Conservation (phyloP, 2,888 invertebrate species). For the Deilephila elpenor region DNA sequence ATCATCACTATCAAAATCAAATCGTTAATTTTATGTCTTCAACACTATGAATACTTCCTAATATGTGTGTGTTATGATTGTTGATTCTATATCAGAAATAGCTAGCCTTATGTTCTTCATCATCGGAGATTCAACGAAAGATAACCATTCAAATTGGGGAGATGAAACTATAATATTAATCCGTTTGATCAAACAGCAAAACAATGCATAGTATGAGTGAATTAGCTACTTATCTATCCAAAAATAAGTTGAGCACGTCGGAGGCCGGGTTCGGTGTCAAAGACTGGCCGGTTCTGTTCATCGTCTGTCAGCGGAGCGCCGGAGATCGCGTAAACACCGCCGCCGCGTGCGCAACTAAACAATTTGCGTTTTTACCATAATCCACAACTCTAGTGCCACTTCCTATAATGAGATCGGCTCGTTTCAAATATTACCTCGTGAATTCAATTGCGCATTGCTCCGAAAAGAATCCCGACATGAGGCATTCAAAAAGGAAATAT, state of each 20-base stretch:
- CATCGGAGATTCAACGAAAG: background rate
- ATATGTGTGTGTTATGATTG: background rate
- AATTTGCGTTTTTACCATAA: slow-evolving; percentile 72
- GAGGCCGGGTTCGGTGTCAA: slow-evolving; percentile 73
- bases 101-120: background rate
- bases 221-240: slow-evolving; percentile 49
- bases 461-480: slow-evolving; percentile 38
- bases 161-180: background rate
- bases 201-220: slow-evolving; percentile 51
- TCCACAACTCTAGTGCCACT: slow-evolving; percentile 49
- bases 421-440: slow-evolving; percentile 26
- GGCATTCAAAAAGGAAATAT: slow-evolving; percentile 63
- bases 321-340: slow-evolving; percentile 73
- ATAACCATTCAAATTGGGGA: background rate
- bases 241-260: slow-evolving; percentile 65
- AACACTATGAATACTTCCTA: background rate
- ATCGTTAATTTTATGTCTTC: background rate
- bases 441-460: slow-evolving; percentile 33
- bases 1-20: background rate
- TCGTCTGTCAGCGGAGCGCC: slow-evolving; percentile 70
- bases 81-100: slow-evolving; percentile 1
- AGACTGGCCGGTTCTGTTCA: slow-evolving; percentile 70
- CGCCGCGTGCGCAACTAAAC: slow-evolving; percentile 53
- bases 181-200: slow-evolving; percentile 42
- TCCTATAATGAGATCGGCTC: slow-evolving; percentile 42